Conservation (phyloP, 2,113 vertebrate genomes). For the Gorsachius goisagi region DNA sequence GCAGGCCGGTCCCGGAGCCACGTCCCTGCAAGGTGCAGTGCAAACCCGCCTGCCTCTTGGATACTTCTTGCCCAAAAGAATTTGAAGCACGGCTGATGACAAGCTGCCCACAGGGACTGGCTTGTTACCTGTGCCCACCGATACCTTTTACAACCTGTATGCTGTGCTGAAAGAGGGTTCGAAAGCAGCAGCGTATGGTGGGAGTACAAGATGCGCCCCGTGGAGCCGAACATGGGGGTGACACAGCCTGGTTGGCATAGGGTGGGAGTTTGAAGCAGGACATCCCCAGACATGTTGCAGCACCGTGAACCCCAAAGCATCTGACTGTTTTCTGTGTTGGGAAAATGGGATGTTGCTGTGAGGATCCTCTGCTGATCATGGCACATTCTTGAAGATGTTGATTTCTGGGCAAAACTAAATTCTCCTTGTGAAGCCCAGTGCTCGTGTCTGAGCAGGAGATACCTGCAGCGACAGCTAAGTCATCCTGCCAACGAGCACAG, state of each 20-base stretch:
- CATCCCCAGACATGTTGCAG: neutral
- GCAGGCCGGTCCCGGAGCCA: rapidly evolving
- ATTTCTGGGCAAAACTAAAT: neutral
- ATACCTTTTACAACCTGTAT: rapidly evolving
- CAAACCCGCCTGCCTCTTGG: neutral
- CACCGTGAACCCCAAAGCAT: rapidly evolving
- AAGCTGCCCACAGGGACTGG: neutral
- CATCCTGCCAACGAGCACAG: neutral
- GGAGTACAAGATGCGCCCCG: neutral
- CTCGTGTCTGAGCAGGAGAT: neutral
- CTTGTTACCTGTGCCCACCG: neutral
- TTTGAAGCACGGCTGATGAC: rapidly evolving
- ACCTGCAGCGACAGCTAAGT: neutral
- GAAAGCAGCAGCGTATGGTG: rapidly evolving
- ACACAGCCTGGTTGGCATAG: neutral
- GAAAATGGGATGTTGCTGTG: neutral
- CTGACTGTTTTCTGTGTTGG: neutral
- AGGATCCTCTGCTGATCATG: rapidly evolving
- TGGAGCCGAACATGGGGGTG: rapidly evolving
- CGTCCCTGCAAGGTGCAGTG: neutral
- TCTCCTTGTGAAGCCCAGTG: neutral
- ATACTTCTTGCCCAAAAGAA: neutral
- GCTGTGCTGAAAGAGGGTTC: neutral
- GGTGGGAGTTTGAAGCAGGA: neutral
- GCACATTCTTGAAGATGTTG: rapidly evolving